Evolutionary conservation across 1,140 invertebrate genomes (phyloP).

Genomic region (Papilio helenus): DNA sequence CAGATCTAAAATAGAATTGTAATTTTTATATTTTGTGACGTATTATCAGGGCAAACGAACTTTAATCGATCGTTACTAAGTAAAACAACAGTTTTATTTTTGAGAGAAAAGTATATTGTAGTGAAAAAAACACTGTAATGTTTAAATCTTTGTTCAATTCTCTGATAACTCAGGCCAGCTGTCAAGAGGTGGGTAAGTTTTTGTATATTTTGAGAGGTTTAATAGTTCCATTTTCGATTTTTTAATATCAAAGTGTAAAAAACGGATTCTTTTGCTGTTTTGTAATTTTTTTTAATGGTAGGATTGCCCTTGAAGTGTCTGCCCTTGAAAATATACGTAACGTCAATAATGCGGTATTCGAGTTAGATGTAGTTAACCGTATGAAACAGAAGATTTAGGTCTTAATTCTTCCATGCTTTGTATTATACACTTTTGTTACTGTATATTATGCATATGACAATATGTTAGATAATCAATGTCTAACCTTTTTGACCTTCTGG

Average conservation of each 20-base stretch:
- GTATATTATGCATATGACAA: constrained; percentile 16
- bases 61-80: constrained; percentile 58
- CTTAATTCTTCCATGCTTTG: background rate
- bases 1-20: constrained; percentile 79
- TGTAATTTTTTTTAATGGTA: constrained; percentile 48
- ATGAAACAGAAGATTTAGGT: constrained; percentile 4
- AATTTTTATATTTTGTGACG: constrained; percentile 78
- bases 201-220: constrained; percentile 53
- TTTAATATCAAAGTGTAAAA: background rate
- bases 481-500: constrained; percentile 74
- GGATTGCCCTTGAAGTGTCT: constrained; percentile 67
- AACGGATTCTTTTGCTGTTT: constrained; percentile 34
- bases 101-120: constrained; percentile 56
- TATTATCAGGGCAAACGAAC: constrained; percentile 73
- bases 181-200: constrained; percentile 86
- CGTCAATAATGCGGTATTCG: constrained; percentile 54
- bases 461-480: constrained; percentile 68
- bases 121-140: constrained; percentile 80
- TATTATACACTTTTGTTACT: background rate
- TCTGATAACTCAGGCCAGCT: constrained; percentile 82
- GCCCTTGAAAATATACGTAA: constrained; percentile 70
- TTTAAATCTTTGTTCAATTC: constrained; percentile 78
- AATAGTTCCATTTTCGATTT: constrained; percentile 16
- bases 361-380: constrained; percentile 35
- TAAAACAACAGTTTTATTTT: constrained; percentile 66